phyloP scores from a whole-genome alignment of 2,113 vertebrate genomes.

The Lepisosteus osseus region DNA sequence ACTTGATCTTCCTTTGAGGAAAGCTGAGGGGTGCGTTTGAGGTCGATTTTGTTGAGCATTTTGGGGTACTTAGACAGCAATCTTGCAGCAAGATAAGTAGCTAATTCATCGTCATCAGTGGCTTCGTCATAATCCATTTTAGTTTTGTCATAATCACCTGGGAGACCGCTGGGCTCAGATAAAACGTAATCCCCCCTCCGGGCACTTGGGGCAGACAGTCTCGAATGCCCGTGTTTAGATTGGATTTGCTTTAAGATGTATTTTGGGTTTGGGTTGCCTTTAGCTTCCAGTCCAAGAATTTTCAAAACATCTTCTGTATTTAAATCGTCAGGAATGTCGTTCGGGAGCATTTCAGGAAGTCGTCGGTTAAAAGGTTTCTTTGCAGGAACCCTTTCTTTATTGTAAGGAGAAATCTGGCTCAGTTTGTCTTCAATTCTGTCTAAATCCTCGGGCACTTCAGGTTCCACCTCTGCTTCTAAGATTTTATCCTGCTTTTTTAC shows the following conservation, averaged over 20 bases:
- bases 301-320: constrained; percentile 80
- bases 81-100: constrained; percentile 75
- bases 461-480: constrained; percentile 51
- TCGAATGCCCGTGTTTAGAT: constrained; percentile 59
- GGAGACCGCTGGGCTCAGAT: constrained; percentile 54
- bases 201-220: constrained; percentile 55
- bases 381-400: constrained; percentile 60
- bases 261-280: constrained; percentile 62
- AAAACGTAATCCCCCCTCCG: constrained; percentile 55
- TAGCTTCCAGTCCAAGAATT: constrained; percentile 72
- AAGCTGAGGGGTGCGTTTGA: constrained; percentile 62
- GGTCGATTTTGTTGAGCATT: constrained; percentile 56
- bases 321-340: constrained; percentile 71
- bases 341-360: constrained; percentile 49
- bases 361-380: constrained; percentile 59
- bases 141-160: constrained; percentile 55
- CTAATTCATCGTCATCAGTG: constrained; percentile 75
- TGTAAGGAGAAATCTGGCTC: constrained; percentile 55
- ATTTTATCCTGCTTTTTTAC: constrained; percentile 55
- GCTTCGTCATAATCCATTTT: constrained; percentile 68
- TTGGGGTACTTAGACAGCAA: constrained; percentile 76
- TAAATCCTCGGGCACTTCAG: constrained; percentile 55
- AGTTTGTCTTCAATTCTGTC: constrained; percentile 60
- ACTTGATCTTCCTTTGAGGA: constrained; percentile 54
- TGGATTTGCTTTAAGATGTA: constrained; percentile 67